These are phyloP conservation scores for Scatophagus argus DNA, from an alignment of 2,113 vertebrate genomes.

Conservation along the genomic window DNA sequence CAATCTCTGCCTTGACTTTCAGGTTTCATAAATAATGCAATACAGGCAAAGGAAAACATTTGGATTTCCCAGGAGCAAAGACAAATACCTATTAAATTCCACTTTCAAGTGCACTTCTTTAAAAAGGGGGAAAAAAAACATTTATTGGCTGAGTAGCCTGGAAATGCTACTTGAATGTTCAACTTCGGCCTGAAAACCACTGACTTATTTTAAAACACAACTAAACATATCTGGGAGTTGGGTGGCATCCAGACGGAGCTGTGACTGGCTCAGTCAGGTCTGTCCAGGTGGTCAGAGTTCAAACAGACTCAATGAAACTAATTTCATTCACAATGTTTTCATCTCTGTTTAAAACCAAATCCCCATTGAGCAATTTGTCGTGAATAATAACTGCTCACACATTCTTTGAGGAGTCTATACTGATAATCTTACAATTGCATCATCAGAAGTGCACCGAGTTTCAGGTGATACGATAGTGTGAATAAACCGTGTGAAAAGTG, in stretches of 20 bases:
- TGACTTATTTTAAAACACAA: slow-evolving; percentile 40
- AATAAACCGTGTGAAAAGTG: slow-evolving; percentile 21
- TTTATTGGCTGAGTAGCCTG: slow-evolving; percentile 23
- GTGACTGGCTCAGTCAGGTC: neutral
- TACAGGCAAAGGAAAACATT: slow-evolving; percentile 72
- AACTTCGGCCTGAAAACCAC: slow-evolving; percentile 47
- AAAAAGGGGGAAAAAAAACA: slow-evolving; percentile 17
- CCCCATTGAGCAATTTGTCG: neutral
- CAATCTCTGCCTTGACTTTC: slow-evolving; percentile 78
- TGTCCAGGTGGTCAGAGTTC: slow-evolving; percentile 27
- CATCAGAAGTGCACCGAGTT: neutral
- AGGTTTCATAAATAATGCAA: slow-evolving; percentile 81
- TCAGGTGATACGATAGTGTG: slow-evolving; percentile 39
- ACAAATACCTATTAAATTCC: slow-evolving; percentile 81
- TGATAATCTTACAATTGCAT: neutral
- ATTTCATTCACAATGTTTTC: neutral
- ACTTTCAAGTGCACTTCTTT: slow-evolving; percentile 71
- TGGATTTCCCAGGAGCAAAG: slow-evolving; percentile 74
- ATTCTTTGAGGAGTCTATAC: neutral
- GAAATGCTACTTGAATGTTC: slow-evolving; percentile 42
- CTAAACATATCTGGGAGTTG: slow-evolving; percentile 28
- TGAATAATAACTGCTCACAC: neutral
- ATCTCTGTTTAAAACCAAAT: neutral
- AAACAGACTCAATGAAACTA: neutral
- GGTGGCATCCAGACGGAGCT: neutral